Base-by-base conservation (phyloP, 1,140 invertebrate species). In the Drosophila azteca region DNA sequence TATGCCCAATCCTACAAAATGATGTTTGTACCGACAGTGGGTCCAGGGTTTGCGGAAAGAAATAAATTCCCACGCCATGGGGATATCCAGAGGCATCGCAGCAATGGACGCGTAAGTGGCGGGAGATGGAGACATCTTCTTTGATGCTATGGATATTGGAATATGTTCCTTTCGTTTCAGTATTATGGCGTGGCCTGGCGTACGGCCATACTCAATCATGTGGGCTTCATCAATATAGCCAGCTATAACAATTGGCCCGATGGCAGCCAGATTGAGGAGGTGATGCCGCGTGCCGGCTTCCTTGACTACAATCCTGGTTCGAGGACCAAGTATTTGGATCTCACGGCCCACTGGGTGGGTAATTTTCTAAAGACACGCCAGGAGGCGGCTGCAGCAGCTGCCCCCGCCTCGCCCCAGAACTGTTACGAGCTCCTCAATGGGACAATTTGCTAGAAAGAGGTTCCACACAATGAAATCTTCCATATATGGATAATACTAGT, bases 191-290 rank as follows among this genome's bases (percentile, higher is more conserved):
- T 93, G 0, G 94, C 93, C 1, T 94, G 94, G 94, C 91, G 93
- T 54, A 93, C 91, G 35, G 94, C 93, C 2, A 78, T 94, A 6
- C 87, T 92, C 4, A 93, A 93, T 46, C 92, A 92, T 44, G 91
- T 93, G 24, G 92, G 91, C 44, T 92, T 93, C 46, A 91, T 94
- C 3, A 93, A 92, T 15, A 93, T 94, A 51, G 94, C 93, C 8
- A 94, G 94, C 35, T 94, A 94, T 67, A 94, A 94, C 77, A 93
- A 94, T 74, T 94, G 94, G 94, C 93, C 93, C 43, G 93, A 94
- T 79, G 94, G 94, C 24, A 94, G 94, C 20, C 94, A 94, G 85
- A 94, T 94, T 39, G 94, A 94, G 83, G 94, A 94, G 22, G 94
- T 94, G 0, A 92, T 92, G 54, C 92, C 93, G 6, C 92, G 92